Conservation (phyloP, 2,888 invertebrate species). For the Micropterix aruncella region DNA sequence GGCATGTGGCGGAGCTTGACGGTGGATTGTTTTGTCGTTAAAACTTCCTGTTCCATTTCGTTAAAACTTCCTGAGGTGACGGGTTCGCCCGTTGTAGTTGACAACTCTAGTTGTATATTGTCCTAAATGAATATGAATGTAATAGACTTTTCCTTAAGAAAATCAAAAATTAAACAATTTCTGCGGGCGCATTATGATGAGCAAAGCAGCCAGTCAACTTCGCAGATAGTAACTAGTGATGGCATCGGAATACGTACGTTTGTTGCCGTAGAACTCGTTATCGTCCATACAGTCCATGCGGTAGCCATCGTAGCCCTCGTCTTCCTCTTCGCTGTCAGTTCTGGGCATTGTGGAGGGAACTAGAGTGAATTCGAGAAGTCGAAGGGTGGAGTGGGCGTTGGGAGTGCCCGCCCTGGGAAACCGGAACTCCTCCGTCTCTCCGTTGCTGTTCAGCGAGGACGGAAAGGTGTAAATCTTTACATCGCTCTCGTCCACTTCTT, state of each 20-base stretch:
- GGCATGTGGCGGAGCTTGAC: too few relatives aligned
- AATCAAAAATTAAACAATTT: too few relatives aligned
- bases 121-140: too few relatives aligned
- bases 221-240: too few relatives aligned
- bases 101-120: too few relatives aligned
- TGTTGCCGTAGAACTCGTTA: background rate
- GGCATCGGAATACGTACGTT: constrained; percentile 29
- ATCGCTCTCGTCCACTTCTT: constrained; percentile 78
- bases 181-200: too few relatives aligned
- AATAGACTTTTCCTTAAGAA: too few relatives aligned
- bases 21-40: too few relatives aligned
- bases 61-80: too few relatives aligned
- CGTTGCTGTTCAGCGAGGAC: constrained; percentile 62
- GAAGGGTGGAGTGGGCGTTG: constrained; percentile 81
- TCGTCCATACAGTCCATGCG: background rate
- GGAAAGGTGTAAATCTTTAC: constrained; percentile 87
- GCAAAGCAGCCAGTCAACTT: too few relatives aligned
- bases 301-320: background rate
- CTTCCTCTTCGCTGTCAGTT: background rate
- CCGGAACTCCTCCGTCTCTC: constrained; percentile 69
- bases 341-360: constrained; percentile 17
- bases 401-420: constrained; percentile 81
- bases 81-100: too few relatives aligned
- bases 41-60: too few relatives aligned
- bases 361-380: constrained; percentile 68